Percentiles rank a stretch among this genome's conserved stretches.
phyloP scores from a whole-genome alignment of 1,140 invertebrate genomes.

The Ceratosolen fusciceps region DNA sequence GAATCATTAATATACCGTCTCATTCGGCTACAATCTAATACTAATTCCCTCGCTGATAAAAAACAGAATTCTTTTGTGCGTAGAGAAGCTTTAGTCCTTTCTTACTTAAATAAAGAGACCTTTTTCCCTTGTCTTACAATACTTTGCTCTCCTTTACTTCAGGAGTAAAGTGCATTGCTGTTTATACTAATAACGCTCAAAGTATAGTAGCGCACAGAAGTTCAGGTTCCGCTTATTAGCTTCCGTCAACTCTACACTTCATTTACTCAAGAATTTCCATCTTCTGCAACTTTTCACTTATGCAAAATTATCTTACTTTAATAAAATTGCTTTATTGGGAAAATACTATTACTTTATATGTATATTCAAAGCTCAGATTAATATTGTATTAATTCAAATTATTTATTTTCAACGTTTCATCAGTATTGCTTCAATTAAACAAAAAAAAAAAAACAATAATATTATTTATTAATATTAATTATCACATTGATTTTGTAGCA shows the following conservation, averaged over 20 bases:
- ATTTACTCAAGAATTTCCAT: slow-evolving; percentile 35
- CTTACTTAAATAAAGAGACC: not conserved
- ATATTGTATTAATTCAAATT: too few relatives aligned
- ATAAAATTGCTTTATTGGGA: slow-evolving; percentile 1
- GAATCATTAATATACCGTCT: too few relatives aligned
- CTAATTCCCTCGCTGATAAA: not conserved
- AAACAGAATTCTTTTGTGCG: not conserved
- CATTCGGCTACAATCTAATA: too few relatives aligned
- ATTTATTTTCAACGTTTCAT: too few relatives aligned
- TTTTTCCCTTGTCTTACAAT: not conserved
- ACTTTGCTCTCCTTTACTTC: not conserved
- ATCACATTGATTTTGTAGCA: too few relatives aligned
- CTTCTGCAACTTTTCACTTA: slow-evolving; percentile 12
- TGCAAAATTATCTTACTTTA: slow-evolving; percentile 7
- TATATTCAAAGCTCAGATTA: not conserved
- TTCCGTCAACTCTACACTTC: slow-evolving; percentile 15
- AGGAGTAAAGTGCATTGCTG: not conserved
- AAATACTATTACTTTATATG: not conserved
- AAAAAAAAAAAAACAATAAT: too few relatives aligned
- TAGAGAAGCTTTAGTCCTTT: not conserved
- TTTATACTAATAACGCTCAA: slow-evolving; percentile 27
- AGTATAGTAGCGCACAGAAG: not conserved
- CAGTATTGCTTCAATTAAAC: too few relatives aligned
- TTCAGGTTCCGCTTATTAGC: slow-evolving; percentile 12
- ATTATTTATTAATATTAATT: too few relatives aligned